A percentile compares a stretch with the other conserved stretches of the same genome.
Evolutionary conservation across 2,113 vertebrate species (phyloP).

Genomic region (Odobenus rosmarus): DNA sequence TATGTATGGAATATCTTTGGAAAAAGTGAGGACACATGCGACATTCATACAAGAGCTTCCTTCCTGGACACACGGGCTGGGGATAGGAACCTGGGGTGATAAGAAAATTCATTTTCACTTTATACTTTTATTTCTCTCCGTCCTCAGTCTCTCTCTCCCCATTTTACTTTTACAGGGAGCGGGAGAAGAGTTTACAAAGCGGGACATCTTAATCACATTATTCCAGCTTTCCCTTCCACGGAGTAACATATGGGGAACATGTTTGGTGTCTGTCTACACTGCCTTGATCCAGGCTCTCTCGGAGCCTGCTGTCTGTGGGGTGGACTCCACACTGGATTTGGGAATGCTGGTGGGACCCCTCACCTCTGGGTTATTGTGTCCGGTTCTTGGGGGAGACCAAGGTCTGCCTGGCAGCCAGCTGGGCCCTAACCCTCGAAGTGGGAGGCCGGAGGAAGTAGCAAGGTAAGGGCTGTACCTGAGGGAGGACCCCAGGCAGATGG

Average conservation of each 20-base stretch:
- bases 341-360: background rate
- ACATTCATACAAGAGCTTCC: background rate
- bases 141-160: background rate
- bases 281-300: background rate
- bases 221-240: too few species aligned
- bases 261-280: background rate
- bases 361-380: background rate
- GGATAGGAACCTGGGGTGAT: background rate
- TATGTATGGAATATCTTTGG: background rate
- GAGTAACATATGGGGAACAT: rapidly evolving
- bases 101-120: background rate
- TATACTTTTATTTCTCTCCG: background rate
- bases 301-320: background rate
- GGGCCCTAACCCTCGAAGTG: background rate
- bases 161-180: background rate
- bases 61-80: background rate
- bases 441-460: background rate
- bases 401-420: background rate
- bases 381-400: background rate
- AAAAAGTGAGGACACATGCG: background rate
- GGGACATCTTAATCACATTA: background rate
- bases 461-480: background rate
- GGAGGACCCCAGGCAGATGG: background rate
- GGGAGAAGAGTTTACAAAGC: background rate
- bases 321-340: background rate